Evolutionary conservation across 2,888 invertebrate genomes (phyloP).

Genomic region (Dione vanillae): DNA sequence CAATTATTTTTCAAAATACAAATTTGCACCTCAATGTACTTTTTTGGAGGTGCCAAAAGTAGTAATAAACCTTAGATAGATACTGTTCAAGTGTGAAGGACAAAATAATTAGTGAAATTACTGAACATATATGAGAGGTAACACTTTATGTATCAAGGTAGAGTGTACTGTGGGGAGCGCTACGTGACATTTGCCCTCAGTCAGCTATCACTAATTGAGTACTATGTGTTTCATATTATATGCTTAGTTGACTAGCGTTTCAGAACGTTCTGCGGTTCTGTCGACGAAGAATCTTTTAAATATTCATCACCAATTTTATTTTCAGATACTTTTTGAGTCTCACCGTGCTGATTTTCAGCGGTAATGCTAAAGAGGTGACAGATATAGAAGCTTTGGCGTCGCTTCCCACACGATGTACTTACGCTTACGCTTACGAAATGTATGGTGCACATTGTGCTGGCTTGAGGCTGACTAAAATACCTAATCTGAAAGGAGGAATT

Average conservation of each 20-base stretch:
- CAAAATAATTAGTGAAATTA: conserved; percentile 6
- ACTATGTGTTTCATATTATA: no score
- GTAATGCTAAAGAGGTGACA: conserved; percentile 60
- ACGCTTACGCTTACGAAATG: conserved; percentile 79
- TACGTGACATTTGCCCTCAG: background rate
- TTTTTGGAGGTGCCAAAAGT: background rate
- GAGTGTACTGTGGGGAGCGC: background rate
- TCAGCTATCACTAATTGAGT: background rate
- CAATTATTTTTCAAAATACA: background rate
- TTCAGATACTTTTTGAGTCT: conserved; percentile 25
- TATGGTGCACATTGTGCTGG: conserved; percentile 82
- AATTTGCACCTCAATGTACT: background rate
- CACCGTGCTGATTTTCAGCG: conserved; percentile 25
- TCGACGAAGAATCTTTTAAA: no score
- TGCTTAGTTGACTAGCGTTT: background rate
- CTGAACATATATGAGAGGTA: conserved; percentile 4
- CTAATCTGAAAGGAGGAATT: conserved; percentile 77
- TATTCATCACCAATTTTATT: background rate
- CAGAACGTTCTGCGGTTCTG: background rate
- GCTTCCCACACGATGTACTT: conserved; percentile 74
- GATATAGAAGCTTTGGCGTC: conserved; percentile 69
- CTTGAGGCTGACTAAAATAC: conserved; percentile 75
- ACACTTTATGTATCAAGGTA: background rate
- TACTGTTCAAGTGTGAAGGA: background rate
- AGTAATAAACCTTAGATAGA: background rate